These are phyloP conservation scores for Ia io DNA, from an alignment of 2,113 vertebrate species.

Conservation along the genomic window DNA sequence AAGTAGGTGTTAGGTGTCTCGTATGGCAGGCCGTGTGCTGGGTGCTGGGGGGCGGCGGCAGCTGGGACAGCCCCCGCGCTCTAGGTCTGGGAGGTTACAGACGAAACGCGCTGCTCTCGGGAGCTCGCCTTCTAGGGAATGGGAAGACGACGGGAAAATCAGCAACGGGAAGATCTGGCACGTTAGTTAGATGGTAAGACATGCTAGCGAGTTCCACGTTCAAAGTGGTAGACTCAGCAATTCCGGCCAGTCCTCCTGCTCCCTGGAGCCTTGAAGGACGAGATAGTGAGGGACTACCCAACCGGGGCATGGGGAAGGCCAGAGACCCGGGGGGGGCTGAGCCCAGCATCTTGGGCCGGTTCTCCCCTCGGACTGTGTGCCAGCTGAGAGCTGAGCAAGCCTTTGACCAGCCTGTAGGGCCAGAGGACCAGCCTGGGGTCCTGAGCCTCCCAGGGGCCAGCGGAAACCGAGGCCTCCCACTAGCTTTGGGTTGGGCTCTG, in stretches of 20 bases:
- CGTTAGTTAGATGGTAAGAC: not conserved
- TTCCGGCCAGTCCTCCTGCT: not conserved
- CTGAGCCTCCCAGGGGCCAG: not conserved
- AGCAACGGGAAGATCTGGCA: not conserved
- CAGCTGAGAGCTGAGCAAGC: not conserved
- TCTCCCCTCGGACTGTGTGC: not conserved
- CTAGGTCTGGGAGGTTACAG: not conserved
- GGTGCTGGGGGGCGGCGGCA: rapidly evolving
- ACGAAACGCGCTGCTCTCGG: not conserved
- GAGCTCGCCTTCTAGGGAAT: not conserved
- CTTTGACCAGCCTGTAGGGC: not conserved
- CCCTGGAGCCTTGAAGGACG: not conserved
- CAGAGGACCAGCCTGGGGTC: not conserved
- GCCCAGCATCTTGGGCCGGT: not conserved
- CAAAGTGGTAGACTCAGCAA: not conserved
- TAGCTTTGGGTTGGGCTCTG: not conserved
- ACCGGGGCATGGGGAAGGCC: not conserved
- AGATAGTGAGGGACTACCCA: not conserved
- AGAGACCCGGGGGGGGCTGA: not conserved
- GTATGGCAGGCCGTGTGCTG: not conserved
- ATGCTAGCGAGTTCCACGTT: not conserved
- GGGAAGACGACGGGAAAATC: not conserved
- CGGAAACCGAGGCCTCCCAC: not conserved
- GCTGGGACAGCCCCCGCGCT: not conserved
- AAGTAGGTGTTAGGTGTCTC: not conserved